These are phyloP conservation scores for Semaprochilodus insignis DNA, from an alignment of 2,797 vertebrate species.

Conservation along the genomic window DNA sequence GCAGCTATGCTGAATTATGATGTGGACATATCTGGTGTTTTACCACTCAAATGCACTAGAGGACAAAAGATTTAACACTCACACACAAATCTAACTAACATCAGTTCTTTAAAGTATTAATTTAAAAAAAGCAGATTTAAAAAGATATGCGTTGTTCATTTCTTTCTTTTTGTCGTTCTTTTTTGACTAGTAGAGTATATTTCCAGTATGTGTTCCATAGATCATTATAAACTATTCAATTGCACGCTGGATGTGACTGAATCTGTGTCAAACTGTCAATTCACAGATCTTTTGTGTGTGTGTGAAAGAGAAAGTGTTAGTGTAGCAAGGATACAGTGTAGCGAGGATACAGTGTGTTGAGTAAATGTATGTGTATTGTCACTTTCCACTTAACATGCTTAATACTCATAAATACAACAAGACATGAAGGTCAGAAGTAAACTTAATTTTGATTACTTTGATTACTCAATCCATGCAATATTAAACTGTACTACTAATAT, in stretches of 20 bases:
- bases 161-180: neutral
- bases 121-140: neutral
- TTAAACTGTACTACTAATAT: neutral
- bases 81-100: neutral
- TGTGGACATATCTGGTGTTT: neutral
- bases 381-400: neutral
- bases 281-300: neutral
- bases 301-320: neutral
- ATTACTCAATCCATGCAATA: neutral
- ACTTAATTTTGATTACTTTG: neutral
- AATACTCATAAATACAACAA: neutral
- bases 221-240: neutral
- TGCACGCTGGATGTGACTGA: neutral
- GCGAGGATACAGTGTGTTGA: neutral
- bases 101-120: neutral
- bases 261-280: neutral
- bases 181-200: neutral
- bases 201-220: neutral
- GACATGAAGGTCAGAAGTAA: neutral
- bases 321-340: no score
- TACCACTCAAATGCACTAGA: neutral
- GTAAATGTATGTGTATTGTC: neutral
- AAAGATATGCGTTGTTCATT: neutral
- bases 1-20: neutral
- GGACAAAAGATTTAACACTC: neutral